Evolutionary conservation across 2,113 vertebrate species (phyloP).

Genomic region (Neolamprologus tretocephalus): DNA sequence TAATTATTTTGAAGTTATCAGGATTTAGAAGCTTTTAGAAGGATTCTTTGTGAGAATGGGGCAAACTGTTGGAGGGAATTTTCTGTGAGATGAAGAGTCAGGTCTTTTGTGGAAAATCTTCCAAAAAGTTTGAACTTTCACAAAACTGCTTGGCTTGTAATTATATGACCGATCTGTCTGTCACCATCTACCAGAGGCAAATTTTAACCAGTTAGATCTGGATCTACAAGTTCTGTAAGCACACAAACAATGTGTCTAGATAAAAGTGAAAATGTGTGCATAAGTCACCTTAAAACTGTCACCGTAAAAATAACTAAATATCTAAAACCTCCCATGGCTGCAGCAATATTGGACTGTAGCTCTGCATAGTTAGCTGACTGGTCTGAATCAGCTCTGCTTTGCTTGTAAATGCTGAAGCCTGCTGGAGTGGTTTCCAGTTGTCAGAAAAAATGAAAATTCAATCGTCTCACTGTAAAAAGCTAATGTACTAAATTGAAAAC

Average conservation of each 20-base stretch:
- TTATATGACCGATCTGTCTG: neutral
- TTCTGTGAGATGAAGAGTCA: neutral
- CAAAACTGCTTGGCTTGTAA: neutral
- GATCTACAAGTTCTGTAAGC: accelerated
- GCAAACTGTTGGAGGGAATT: neutral
- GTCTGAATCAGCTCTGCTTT: neutral
- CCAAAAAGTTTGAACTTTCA: neutral
- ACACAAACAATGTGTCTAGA: neutral
- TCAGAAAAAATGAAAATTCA: neutral
- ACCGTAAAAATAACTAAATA: accelerated
- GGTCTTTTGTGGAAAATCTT: neutral
- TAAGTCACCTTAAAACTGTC: neutral
- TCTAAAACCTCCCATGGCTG: neutral
- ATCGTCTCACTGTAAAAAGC: neutral
- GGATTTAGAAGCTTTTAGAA: neutral
- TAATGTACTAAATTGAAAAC: accelerated
- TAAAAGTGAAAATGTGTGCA: neutral
- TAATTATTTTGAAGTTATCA: neutral
- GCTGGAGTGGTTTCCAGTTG: accelerated
- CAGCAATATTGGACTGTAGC: neutral
- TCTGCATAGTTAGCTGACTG: neutral
- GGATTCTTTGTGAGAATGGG: neutral
- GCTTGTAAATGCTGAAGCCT: neutral
- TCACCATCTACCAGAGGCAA: neutral
- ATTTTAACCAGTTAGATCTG: neutral